A percentile compares a stretch with the other conserved stretches of the same genome.
phyloP scores from a whole-genome alignment of 2,888 invertebrate species.

The Chymomyza amoena region DNA sequence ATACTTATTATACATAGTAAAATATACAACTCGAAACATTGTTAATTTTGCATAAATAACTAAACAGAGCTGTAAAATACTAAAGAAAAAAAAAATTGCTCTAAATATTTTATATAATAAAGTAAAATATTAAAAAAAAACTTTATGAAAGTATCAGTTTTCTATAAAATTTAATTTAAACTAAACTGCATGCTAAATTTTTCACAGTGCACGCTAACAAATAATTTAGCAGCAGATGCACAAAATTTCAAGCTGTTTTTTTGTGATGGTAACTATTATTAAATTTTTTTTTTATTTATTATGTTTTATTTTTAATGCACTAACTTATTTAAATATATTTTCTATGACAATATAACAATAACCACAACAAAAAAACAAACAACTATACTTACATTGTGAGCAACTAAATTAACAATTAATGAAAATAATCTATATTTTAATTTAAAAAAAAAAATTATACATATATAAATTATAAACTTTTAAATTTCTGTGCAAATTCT shows the following conservation, averaged over 20 bases:
- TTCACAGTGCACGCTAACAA: constrained; percentile 3
- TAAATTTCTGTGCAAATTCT: constrained; percentile 45
- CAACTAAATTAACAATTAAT: background rate
- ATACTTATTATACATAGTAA: background rate
- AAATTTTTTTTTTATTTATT: background rate
- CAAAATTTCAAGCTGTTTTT: background rate
- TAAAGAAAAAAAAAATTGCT: background rate
- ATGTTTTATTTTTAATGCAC: constrained; percentile 6
- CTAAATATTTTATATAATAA: background rate
- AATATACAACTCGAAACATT: background rate
- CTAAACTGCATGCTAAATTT: background rate
- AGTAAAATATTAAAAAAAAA: background rate
- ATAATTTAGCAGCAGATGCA: background rate
- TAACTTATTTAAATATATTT: background rate
- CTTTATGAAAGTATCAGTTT: background rate
- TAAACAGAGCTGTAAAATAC: background rate
- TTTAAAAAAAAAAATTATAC: constrained; percentile 22
- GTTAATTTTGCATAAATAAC: background rate
- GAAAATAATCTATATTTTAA: background rate
- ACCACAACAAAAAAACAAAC: background rate
- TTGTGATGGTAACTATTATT: background rate
- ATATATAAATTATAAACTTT: constrained; percentile 19
- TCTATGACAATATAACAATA: background rate
- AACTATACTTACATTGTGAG: background rate
- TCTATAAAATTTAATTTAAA: background rate